phyloP scores from a whole-genome alignment of 2,113 vertebrate genomes.

The Tragelaphus buxtoni region DNA sequence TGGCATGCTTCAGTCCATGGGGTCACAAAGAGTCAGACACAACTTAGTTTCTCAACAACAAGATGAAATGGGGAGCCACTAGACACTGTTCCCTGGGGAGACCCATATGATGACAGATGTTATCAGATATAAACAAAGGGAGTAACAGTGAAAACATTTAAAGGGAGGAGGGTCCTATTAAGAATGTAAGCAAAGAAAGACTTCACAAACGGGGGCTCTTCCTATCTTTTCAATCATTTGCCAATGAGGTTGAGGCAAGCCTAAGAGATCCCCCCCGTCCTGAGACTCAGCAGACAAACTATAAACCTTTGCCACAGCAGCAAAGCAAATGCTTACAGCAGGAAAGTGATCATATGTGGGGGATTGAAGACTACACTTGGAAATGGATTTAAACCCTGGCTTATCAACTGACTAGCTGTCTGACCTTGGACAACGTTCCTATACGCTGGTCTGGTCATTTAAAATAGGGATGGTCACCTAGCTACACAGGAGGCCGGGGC shows the following conservation, averaged over 20 bases:
- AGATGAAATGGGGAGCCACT: neutral
- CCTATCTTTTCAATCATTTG: neutral
- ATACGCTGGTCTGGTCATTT: neutral
- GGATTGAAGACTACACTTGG: neutral
- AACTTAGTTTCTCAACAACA: neutral
- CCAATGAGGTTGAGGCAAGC: neutral
- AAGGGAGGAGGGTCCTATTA: neutral
- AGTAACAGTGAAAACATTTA: neutral
- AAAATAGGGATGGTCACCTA: rapidly evolving
- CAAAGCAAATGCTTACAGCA: neutral
- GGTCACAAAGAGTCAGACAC: neutral
- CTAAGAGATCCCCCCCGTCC: neutral
- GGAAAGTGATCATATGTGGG: rapidly evolving
- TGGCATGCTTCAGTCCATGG: neutral
- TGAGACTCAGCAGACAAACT: neutral
- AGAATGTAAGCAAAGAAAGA: neutral
- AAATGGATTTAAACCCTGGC: neutral
- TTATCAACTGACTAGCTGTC: neutral
- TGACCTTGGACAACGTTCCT: neutral
- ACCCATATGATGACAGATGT: neutral
- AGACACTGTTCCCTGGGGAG: neutral
- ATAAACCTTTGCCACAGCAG: neutral
- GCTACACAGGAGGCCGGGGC: too few relatives aligned
- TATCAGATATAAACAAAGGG: neutral
- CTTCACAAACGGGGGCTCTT: neutral